A percentile compares a stretch with the other conserved stretches of the same genome.
phyloP scores from a whole-genome alignment of 35 echinoderm and acorn worm species.

The Lytechinus pictus region DNA sequence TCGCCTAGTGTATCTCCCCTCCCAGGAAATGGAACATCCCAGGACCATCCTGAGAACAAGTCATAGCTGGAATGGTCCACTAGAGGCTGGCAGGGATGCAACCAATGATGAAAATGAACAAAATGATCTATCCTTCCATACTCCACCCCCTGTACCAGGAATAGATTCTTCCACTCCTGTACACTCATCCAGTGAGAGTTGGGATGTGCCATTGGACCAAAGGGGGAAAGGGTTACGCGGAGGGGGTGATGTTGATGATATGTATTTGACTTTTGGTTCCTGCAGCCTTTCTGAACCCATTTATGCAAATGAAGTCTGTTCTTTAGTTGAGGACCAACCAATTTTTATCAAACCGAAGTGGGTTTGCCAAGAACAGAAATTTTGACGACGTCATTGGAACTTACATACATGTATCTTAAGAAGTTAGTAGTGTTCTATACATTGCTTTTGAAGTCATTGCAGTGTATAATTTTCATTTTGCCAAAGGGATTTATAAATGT shows the following conservation, averaged over 20 bases:
- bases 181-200: not conserved
- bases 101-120: slow-evolving; percentile 2
- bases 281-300: slow-evolving; percentile 5
- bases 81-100: not conserved
- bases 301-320: slow-evolving; percentile 29
- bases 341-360: slow-evolving; percentile 20
- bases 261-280: slow-evolving; percentile 19
- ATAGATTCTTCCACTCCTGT: not conserved
- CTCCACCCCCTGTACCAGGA: slow-evolving; percentile 33
- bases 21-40: not conserved
- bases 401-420: not conserved
- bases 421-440: not conserved
- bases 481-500: not conserved
- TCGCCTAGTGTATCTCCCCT: not conserved
- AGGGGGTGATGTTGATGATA: not conserved
- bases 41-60: not conserved
- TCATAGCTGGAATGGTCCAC: not conserved
- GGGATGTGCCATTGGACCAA: not conserved
- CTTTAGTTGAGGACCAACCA: not conserved
- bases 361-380: slow-evolving; percentile 26
- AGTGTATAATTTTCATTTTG: not conserved
- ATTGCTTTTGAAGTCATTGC: not conserved
- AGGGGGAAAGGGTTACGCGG: not conserved
- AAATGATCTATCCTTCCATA: not conserved
- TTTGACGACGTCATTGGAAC: slow-evolving; percentile 8